Conservation (phyloP, 1,140 invertebrate species). For the Thrips palmi region DNA sequence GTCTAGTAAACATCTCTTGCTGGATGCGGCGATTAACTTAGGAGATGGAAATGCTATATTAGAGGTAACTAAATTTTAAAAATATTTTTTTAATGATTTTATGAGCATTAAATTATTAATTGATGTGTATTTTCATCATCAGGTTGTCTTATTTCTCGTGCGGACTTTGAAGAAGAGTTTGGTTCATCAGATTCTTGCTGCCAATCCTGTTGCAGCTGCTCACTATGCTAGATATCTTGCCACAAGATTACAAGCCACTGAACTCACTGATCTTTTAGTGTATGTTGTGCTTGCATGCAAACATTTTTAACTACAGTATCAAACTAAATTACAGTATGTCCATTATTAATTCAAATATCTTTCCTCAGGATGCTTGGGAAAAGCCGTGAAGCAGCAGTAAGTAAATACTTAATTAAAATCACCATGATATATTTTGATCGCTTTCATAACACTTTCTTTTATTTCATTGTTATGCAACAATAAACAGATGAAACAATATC, state of each 20-base stretch:
- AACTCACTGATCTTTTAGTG: slow-evolving; percentile 29
- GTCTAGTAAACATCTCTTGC: slow-evolving; percentile 24
- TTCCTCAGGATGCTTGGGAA: slow-evolving; percentile 28
- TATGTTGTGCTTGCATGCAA: slow-evolving; percentile 18
- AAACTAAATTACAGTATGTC: not conserved
- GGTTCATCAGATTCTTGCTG: slow-evolving; percentile 24
- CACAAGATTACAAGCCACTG: slow-evolving; percentile 24
- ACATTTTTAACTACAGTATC: slow-evolving; percentile 6
- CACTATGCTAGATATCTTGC: slow-evolving; percentile 28
- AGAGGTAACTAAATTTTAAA: slow-evolving; percentile 18
- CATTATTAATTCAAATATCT: too few relatives aligned
- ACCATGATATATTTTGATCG: too few relatives aligned
- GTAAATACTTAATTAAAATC: too few relatives aligned
- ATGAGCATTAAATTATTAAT: slow-evolving; percentile 1
- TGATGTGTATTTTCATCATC: slow-evolving; percentile 12
- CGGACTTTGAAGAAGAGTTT: slow-evolving; percentile 26
- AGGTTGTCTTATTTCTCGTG: slow-evolving; percentile 29
- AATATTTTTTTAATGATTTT: slow-evolving; percentile 1
- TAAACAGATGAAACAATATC: slow-evolving; percentile 25
- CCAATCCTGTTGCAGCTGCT: slow-evolving; percentile 24
- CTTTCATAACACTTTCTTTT: too few relatives aligned
- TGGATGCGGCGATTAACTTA: slow-evolving; percentile 24
- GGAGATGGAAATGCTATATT: slow-evolving; percentile 31
- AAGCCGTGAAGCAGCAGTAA: slow-evolving; percentile 24
- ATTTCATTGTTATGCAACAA: too few relatives aligned